Conservation (phyloP, 1,140 invertebrate species). For the Drosophila auraria region DNA sequence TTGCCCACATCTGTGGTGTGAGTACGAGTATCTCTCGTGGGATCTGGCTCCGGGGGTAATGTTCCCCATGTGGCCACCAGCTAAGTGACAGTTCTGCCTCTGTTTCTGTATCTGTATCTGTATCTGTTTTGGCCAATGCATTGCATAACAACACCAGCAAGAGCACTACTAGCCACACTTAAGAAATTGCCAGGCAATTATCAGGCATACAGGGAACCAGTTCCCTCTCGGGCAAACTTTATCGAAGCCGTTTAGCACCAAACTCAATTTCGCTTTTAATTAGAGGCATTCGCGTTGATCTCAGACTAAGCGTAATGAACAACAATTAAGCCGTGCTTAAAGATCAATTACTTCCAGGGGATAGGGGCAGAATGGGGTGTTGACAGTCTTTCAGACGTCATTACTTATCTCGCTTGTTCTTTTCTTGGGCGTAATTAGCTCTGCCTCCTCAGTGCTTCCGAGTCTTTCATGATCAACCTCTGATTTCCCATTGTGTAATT, state of each 20-base stretch:
- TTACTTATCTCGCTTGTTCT: conserved; percentile 27
- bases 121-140: conserved; percentile 29
- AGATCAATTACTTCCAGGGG: conserved; percentile 22
- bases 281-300: conserved; percentile 53
- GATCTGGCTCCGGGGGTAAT: conserved; percentile 62
- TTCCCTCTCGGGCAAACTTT: conserved; percentile 27
- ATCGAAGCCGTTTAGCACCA: conserved; percentile 39
- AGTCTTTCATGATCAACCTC: conserved; percentile 25
- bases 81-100: conserved; percentile 71
- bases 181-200: conserved; percentile 51
- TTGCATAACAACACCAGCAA: conserved; percentile 65
- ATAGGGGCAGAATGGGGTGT: conserved; percentile 3
- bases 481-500: conserved; percentile 28
- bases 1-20: conserved; percentile 15
- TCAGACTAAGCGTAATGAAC: conserved; percentile 53
- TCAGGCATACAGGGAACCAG: conserved; percentile 22
- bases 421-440: conserved; percentile 22
- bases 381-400: conserved; percentile 40
- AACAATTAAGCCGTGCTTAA: conserved; percentile 44
- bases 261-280: conserved; percentile 73
- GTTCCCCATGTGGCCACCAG: conserved; percentile 68
- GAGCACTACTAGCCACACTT: conserved; percentile 22
- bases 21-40: conserved; percentile 19
- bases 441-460: conserved; percentile 12
- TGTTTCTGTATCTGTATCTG: conserved; percentile 25